Evolutionary conservation across 2,113 vertebrate genomes (phyloP), one percentile per base, ranked within the genome.

Genomic region (Perccottus glenii): DNA sequence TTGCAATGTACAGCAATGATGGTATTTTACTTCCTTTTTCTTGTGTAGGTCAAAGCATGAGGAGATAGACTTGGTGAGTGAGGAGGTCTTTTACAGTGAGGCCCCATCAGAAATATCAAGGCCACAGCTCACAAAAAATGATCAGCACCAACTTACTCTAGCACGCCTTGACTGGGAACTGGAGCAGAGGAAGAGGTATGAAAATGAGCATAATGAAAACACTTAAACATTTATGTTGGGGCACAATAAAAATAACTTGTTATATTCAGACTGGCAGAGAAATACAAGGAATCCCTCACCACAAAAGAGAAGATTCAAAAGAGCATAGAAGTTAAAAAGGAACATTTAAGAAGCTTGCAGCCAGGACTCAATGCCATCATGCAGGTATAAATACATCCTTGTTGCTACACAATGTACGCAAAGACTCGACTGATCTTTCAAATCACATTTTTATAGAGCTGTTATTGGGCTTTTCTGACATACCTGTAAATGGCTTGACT

Each of bases 101-200:
- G 97, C 96, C 0, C 97, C 97, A 1, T 11, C 85, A 0, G 95
- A 95, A 6, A 99, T 99, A 75, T 96, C 96, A 80, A 95, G 94
- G 3, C 91, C 92, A 2, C 89, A 93, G 0, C 80, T 96, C 79
- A 98, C 98, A 11, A 93, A 91, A 62, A 89, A 64, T 0, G 98
- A 99, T 79, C 91, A 94, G n/a, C 98, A 99, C 83, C 96, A 98
- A 78, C 96, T 98, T 78, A 98, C 96, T 0, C 89, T 99, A 61
- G 94, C 96, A 0, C 95, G 98, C n/a, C 92, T 99, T 40, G 97
- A 99, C 89, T 99, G 98, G 98, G 98, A 99, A 85, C 91, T 99
- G 67, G 98, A 99, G 78, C 98, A 99, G 87, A 95, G 97, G 70
- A 99, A 98, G 85, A 95, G 96, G 98, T 99, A 57, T 8, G 12